These are phyloP conservation scores for Papilio dardanus DNA, from an alignment of 1,140 invertebrate genomes.

Conservation along the genomic window DNA sequence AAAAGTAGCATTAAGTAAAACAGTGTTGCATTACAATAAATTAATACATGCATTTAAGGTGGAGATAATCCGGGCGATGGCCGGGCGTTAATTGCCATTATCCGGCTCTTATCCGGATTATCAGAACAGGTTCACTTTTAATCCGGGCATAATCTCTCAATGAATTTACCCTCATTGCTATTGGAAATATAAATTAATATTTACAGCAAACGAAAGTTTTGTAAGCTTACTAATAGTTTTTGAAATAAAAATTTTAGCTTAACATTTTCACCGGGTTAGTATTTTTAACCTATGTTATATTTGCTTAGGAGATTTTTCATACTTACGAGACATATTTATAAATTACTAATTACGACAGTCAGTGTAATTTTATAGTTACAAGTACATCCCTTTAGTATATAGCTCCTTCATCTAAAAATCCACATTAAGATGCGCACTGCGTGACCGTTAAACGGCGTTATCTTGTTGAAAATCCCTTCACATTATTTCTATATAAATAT, in stretches of 20 bases:
- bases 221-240: conserved; percentile 3
- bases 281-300: neutral
- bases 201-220: neutral
- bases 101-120: conserved; percentile 28
- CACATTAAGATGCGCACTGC: no score
- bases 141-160: conserved; percentile 27
- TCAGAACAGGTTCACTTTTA: conserved; percentile 31
- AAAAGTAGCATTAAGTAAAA: neutral
- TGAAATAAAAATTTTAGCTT: neutral
- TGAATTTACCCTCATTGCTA: conserved; percentile 24
- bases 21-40: conserved; percentile 15
- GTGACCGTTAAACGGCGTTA: no score
- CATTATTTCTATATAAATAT: no score
- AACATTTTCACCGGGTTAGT: neutral
- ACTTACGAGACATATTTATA: no score
- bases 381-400: no score
- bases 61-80: conserved; percentile 16
- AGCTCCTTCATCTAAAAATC: no score
- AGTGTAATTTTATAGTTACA: no score
- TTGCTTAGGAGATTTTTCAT: neutral
- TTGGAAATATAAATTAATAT: conserved; percentile 1
- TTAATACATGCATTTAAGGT: conserved; percentile 20
- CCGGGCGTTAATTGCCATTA: conserved; percentile 33
- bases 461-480: no score
- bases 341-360: no score